A percentile compares a stretch with the other conserved stretches of the same genome.
Conservation (phyloP, 2,113 vertebrate genomes). For the Apodemus speciosus region DNA sequence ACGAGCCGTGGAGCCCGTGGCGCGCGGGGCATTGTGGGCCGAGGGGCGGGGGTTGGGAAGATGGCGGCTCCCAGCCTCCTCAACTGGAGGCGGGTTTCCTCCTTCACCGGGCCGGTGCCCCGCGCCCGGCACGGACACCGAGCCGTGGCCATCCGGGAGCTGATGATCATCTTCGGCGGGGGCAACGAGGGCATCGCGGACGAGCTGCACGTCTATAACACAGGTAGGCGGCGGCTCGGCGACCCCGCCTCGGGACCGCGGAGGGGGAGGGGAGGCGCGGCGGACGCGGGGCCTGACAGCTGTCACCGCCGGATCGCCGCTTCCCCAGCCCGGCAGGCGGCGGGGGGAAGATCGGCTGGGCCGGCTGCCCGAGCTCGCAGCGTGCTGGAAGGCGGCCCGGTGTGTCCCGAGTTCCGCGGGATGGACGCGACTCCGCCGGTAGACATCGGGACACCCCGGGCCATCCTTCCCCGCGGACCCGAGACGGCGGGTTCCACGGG, state of each 20-base stretch:
- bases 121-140: slow-evolving; percentile 95
- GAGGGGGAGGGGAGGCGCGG: slow-evolving; percentile 60
- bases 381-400: neutral
- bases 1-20: slow-evolving; percentile 26
- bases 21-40: slow-evolving; percentile 85
- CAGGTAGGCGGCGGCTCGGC: slow-evolving; percentile 85
- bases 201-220: slow-evolving; percentile 97
- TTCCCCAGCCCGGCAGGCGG: neutral
- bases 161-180: slow-evolving; percentile 95
- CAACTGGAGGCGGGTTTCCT: slow-evolving; percentile 92
- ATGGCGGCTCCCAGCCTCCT: slow-evolving; percentile 86
- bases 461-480: neutral
- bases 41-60: slow-evolving; percentile 86
- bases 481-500: neutral
- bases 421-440: neutral
- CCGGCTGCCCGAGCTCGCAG: neutral
- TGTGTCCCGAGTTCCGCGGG: neutral
- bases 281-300: slow-evolving; percentile 56
- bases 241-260: slow-evolving; percentile 53
- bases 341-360: neutral
- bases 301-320: slow-evolving; percentile 69
- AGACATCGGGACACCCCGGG: neutral
- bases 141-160: slow-evolving; percentile 93
- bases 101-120: slow-evolving; percentile 92
- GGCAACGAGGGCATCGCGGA: slow-evolving; percentile 97